A percentile compares a stretch with the other conserved stretches of the same genome.
Conservation (phyloP, 2,797 vertebrate genomes). For the Chloroceryle amazona region DNA sequence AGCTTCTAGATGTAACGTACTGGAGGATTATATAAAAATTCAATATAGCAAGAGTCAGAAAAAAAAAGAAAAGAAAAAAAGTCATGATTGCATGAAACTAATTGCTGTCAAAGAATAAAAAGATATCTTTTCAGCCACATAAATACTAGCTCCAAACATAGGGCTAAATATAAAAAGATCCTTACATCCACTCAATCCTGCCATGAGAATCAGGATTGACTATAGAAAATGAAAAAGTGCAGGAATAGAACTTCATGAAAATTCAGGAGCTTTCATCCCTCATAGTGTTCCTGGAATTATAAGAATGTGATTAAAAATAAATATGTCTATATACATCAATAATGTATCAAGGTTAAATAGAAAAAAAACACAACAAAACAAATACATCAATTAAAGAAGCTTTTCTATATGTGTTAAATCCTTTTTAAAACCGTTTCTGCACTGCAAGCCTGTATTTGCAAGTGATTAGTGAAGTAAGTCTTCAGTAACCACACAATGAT, state of each 20-base stretch:
- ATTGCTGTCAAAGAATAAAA: not conserved
- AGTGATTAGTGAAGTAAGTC: not conserved
- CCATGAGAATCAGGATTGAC: not conserved
- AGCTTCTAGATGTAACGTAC: not conserved
- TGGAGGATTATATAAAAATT: not conserved
- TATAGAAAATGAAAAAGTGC: not conserved
- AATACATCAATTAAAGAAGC: not conserved
- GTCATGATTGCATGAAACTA: not conserved
- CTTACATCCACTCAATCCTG: not conserved
- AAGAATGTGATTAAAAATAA: not conserved
- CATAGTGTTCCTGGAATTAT: not conserved
- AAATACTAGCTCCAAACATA: not conserved
- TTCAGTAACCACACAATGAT: not conserved
- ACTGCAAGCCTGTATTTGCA: not conserved
- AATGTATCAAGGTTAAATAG: not conserved
- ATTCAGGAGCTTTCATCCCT: not conserved
- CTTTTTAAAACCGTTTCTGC: not conserved
- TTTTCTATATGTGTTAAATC: not conserved
- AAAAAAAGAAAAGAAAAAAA: not conserved
- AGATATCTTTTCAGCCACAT: not conserved
- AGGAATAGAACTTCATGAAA: not conserved
- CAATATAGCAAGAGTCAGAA: not conserved
- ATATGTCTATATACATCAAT: not conserved
- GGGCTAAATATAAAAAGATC: not conserved
- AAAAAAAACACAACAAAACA: not conserved